Percentiles rank a stretch among this genome's conserved stretches.
These are phyloP conservation scores for Campoletis raptor DNA, from an alignment of 2,888 invertebrate genomes.

Conservation along the genomic window DNA sequence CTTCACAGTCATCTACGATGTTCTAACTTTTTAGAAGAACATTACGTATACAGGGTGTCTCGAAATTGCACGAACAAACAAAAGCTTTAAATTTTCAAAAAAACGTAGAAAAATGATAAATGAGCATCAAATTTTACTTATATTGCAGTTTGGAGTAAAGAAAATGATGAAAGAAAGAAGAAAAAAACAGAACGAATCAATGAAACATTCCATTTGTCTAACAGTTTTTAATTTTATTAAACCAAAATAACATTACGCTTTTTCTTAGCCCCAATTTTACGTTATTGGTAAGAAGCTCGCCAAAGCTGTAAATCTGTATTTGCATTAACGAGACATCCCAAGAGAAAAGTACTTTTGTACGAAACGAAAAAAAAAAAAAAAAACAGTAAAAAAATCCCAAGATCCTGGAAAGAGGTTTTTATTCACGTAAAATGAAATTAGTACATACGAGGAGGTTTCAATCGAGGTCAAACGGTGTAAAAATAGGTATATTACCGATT, in stretches of 20 bases:
- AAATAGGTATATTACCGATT: constrained; percentile 60
- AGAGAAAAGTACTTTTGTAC: not conserved
- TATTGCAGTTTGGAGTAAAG: not conserved
- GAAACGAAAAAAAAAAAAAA: constrained; percentile 11
- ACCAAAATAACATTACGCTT: not conserved
- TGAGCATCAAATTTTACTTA: not conserved
- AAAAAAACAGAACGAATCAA: not conserved
- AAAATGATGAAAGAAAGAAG: not conserved
- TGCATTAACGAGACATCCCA: constrained; percentile 26
- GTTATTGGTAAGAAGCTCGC: not conserved
- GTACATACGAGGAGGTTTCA: constrained; percentile 33
- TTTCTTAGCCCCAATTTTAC: constrained; percentile 5
- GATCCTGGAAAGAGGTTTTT: constrained; percentile 25
- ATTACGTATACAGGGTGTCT: not conserved
- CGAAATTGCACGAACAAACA: not conserved
- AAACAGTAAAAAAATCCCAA: not conserved
- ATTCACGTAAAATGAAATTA: constrained; percentile 53
- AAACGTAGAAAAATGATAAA: not conserved
- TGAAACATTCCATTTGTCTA: not conserved
- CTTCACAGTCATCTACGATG: constrained; percentile 14
- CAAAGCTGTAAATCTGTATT: constrained; percentile 2
- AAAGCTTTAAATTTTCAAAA: not conserved
- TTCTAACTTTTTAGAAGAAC: not conserved
- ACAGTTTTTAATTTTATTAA: not conserved
- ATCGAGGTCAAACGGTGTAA: constrained; percentile 47